Evolutionary conservation across 2,113 vertebrate genomes (phyloP), one percentile per base, ranked within the genome.

Genomic region (Pseudolaguvia tuberculata): DNA sequence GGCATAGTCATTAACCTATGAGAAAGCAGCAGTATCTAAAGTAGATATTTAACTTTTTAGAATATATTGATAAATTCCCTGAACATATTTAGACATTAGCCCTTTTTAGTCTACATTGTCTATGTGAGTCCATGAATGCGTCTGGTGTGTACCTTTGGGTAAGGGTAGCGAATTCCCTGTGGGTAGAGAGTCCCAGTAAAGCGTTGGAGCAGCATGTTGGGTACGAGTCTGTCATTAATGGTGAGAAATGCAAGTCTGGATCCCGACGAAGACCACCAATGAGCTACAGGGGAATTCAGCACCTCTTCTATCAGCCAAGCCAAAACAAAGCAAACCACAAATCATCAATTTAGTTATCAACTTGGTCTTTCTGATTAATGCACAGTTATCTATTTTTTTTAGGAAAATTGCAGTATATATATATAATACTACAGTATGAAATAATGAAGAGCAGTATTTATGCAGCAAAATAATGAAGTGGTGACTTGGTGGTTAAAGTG

Each of bases 191-290:
- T 80, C 63, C 94, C 96, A 1, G 95, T 98, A 87, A 95, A 94
- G 0, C 69, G 86, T 2, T 94, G 94, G 52, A 98, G 90, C 17
- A 92, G 76, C 94, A 98, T 93, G 78, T 88, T 92, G 0, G 95
- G 94, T 5, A 98, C 96, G 82, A 94, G 80, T 0, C 93, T 91
- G 75, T 96, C 92, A 65, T 98, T 96, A 79, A 98, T 91, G 85
- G 90, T 93, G 79, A 98, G 89, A 87, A 96, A 98, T 0, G 95
- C 95, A 86, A 98, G 84, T 21, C 92, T 92, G 76, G 94, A 93
- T 78, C 95, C 93, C 0, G 95, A 93, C 35, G 94, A 93, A 53
- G 95, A 94, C 95, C 95, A 98, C 96, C 96, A 98, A 87, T 96
- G 95, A 67, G 94, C 88, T 58, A 86, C 62, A 1, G 93, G 92